Evolutionary conservation across 92 coral and sea anemone genomes (phyloP).

Genomic region (Muricea muricata): DNA sequence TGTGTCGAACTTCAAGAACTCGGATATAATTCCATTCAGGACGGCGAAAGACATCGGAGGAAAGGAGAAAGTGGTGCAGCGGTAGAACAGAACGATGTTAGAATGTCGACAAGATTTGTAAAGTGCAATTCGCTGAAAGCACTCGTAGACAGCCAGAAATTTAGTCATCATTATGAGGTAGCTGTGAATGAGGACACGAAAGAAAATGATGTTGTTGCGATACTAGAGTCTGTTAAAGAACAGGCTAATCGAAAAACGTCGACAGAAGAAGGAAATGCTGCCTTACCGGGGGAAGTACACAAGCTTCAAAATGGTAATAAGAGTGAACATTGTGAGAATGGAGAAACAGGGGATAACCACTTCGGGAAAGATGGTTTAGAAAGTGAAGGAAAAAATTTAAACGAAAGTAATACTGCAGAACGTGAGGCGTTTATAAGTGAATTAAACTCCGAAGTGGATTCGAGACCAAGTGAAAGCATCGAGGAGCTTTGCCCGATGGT

Average conservation of each 20-base stretch:
- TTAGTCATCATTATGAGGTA: no score
- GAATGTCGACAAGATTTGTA: no score
- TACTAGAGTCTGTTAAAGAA: not conserved
- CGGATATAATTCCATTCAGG: not conserved
- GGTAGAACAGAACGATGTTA: not conserved
- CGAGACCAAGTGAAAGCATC: not conserved
- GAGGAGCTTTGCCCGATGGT: not conserved
- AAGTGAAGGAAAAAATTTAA: not conserved
- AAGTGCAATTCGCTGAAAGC: no score
- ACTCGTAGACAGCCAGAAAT: no score
- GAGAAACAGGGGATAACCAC: not conserved
- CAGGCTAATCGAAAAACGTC: not conserved
- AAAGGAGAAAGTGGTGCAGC: not conserved
- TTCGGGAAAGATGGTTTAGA: not conserved
- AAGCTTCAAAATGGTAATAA: not conserved
- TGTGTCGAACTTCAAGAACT: not conserved
- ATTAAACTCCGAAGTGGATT: not conserved
- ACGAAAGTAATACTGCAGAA: not conserved
- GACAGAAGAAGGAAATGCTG: not conserved
- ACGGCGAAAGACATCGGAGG: not conserved
- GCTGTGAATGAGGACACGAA: not conserved
- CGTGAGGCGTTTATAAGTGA: not conserved
- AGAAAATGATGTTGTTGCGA: not conserved
- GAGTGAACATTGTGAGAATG: not conserved
- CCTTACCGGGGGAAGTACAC: not conserved